Base-by-base conservation (phyloP, 1,140 invertebrate genomes). In the Lycorma delicatula region DNA sequence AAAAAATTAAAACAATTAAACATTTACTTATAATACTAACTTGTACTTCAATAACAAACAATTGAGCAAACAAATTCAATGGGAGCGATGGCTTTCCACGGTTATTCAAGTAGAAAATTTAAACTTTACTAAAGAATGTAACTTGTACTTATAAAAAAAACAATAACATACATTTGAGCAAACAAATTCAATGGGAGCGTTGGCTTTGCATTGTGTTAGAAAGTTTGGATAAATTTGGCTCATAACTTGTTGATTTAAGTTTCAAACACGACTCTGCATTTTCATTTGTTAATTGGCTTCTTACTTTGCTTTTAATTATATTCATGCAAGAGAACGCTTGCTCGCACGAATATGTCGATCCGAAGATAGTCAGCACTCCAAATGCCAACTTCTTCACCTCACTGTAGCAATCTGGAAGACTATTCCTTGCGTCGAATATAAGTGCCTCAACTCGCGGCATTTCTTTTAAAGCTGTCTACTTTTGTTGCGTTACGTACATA, bases 241-340 rank as follows among this genome's bases (percentile, higher is more conserved):
- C 50, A 60, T 60, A 65, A 61, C 46, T 61, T 51, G 60, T 6
- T 31, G 36, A n/a, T 63, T 64, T 64, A 25, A 65, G 53, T 66
- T 64, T 64, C 48, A 66, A 57, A 53, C 59, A 61, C 52, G 51
- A 58, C 38, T 61, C 58, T 58, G 60, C 46, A 58, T 62, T 64
- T 61, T 67, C 47, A 65, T 64, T 61, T 57, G 59, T 64, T 63
- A 64, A 53, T 59, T 61, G 62, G 56, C 58, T 67, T 67, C 62
- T 67, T 60, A 64, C 44, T 66, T 65, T 67, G 60, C 59, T 59
- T 62, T 66, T 64, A 53, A 64, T 66, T 57, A 66, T 55, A 59
- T 66, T 64, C 55, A 63, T 64, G 60, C 53, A 60, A 62, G 65
- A 66, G 47, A 66, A 63, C 51, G 60, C 52, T 63, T 66, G 51